Base-by-base conservation (phyloP, 2,888 invertebrate genomes). In the Lottia gigantea region DNA sequence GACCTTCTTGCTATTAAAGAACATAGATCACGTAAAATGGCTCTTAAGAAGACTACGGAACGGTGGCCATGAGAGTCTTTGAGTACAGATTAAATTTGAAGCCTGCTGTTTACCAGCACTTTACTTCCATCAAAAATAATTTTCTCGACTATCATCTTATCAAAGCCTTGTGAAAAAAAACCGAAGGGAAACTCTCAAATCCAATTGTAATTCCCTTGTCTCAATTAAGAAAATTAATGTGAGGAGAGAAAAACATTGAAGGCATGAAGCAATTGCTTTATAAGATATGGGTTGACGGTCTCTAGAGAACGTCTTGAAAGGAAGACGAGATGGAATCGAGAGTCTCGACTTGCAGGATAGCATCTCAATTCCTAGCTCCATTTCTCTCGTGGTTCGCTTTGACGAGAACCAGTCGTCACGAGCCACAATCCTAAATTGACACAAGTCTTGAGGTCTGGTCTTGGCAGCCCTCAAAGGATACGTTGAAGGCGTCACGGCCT, bases 151-250 rank as follows among this genome's bases (percentile, higher is more conserved):
- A 70, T 70, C 70, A 66, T 70, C 65, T 65, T 62, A 65, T 62
- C 66, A 66, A 61, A 40, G 46, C 70, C 70, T 46, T 65, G 66
- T 66, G 66, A 16, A 47, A 31, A 55, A 25, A 55, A 61, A 62
- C n/a, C 66, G 66, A 66, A 46, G 46, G 26, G 65, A 62, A 31
- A 61, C 61, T 61, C 70, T 26, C 66, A 70, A 70, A 70, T 70
- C 70, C 70, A 70, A 70, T 70, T 70, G 66, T 66, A 70, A 70
- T 70, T 70, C 70, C 70, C 70, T 62, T 26, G 70, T 66, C 62
- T 70, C 70, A 70, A 70, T 70, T 70, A 70, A 70, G 70, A 70
- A 70, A 70, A 70, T 70, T 65, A 70, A 70, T 70, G 66, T 46
- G 70, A 70, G 55, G 66, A 63, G 66, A 66, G 70, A 66, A 62